Evolutionary conservation across 2,888 invertebrate genomes (phyloP).

Genomic region (Latrodectus hesperus): DNA sequence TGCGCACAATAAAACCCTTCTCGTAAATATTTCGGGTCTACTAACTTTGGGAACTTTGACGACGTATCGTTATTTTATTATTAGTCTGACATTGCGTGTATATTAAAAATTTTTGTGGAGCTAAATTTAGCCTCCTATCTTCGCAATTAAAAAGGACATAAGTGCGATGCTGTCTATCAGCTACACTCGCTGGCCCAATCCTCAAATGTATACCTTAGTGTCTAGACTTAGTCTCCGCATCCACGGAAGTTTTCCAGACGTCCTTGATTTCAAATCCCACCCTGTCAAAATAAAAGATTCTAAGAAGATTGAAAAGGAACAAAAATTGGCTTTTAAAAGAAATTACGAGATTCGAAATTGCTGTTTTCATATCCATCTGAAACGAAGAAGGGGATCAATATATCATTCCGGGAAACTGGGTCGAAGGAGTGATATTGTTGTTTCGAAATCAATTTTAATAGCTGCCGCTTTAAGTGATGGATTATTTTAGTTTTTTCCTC

Average conservation of each 20-base stretch:
- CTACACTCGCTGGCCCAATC: neutral
- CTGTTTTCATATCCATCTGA: neutral
- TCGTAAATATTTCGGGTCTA: too few species aligned
- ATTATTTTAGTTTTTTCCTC: neutral
- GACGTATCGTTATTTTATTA: too few species aligned
- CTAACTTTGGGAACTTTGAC: too few species aligned
- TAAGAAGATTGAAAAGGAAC: neutral
- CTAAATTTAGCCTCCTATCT: too few species aligned
- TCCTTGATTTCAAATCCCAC: conserved; percentile 32
- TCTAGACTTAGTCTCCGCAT: conserved; percentile 56
- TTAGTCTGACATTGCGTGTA: too few species aligned
- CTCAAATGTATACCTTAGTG: conserved; percentile 43
- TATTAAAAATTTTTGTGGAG: too few species aligned
- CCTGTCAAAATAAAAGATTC: neutral
- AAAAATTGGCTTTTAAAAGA: neutral
- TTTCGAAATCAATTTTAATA: conserved; percentile 2
- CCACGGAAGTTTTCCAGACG: conserved; percentile 53
- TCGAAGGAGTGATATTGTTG: conserved; percentile 1
- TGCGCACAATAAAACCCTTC: too few species aligned
- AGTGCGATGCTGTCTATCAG: neutral
- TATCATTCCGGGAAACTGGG: neutral
- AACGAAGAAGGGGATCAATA: neutral
- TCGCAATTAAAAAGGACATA: neutral
- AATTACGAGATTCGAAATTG: neutral
- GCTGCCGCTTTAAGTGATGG: neutral